Conservation (phyloP, 2,888 invertebrate species). For the Microdon myrmicae region DNA sequence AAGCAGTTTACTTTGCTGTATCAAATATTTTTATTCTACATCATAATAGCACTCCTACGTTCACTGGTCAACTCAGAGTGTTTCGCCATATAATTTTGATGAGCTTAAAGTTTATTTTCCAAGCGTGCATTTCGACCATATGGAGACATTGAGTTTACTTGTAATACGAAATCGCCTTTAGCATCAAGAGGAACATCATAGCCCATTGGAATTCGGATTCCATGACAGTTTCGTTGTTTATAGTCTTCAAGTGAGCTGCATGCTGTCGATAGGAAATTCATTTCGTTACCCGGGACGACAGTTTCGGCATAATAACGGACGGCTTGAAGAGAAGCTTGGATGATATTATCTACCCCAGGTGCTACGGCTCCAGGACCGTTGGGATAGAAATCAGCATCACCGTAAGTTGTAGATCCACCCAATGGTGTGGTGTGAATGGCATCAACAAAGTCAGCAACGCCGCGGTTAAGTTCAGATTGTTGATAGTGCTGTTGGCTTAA, state of each 20-base stretch:
- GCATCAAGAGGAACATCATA: constrained; percentile 57
- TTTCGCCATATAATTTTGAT: no score
- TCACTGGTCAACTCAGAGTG: no score
- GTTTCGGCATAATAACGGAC: constrained; percentile 64
- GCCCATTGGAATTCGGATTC: constrained; percentile 63
- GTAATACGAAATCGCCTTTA: constrained; percentile 62
- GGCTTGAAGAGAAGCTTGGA: constrained; percentile 61
- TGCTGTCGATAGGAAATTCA: constrained; percentile 62
- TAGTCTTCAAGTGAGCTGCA: constrained; percentile 61
- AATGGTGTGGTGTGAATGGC: constrained; percentile 63
- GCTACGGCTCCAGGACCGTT: constrained; percentile 58
- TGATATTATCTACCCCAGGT: constrained; percentile 60
- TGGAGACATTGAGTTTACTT: constrained; percentile 61
- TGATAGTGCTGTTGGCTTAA: constrained; percentile 55
- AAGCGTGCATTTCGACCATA: constrained; percentile 61
- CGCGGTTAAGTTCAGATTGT: constrained; percentile 60
- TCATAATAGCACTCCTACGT: no score
- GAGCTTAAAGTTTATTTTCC: no score
- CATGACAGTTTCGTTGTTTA: constrained; percentile 59
- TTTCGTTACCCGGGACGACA: constrained; percentile 62
- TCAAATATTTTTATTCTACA: no score
- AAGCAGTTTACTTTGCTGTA: no score
- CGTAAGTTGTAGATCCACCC: constrained; percentile 55
- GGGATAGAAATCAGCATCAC: constrained; percentile 65
- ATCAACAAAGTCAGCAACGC: constrained; percentile 65